These are phyloP conservation scores for Corvus hawaiiensis DNA, from an alignment of 2,113 vertebrate genomes.

Conservation along the genomic window DNA sequence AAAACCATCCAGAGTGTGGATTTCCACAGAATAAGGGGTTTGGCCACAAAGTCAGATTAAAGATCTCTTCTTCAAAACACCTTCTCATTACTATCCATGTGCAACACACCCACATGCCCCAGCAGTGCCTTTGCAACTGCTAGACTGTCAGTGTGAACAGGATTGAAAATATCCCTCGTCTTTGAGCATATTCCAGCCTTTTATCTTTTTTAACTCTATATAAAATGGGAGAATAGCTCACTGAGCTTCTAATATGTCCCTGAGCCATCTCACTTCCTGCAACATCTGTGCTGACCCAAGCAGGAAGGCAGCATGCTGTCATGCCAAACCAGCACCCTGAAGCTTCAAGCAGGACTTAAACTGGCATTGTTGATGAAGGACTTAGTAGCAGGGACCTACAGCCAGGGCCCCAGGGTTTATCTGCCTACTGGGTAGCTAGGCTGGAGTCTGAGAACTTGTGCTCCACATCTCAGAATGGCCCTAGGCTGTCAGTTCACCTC, in stretches of 20 bases:
- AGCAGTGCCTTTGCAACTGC: not conserved
- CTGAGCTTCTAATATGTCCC: not conserved
- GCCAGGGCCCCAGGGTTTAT: not conserved
- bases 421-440: not conserved
- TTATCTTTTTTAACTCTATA: not conserved
- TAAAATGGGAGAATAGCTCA: not conserved
- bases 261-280: not conserved
- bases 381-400: not conserved
- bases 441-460: not conserved
- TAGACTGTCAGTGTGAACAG: not conserved
- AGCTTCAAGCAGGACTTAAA: not conserved
- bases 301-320: not conserved
- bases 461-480: not conserved
- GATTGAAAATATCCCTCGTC: not conserved
- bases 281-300: not conserved
- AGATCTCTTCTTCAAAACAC: not conserved
- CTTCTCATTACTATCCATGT: not conserved
- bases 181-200: not conserved
- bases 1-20: not conserved
- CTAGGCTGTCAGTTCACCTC: not conserved
- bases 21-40: not conserved
- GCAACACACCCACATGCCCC: not conserved
- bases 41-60: not conserved
- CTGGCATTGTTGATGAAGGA: not conserved
- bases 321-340: not conserved